phyloP scores from a whole-genome alignment of 2,888 invertebrate species.

The Watsonalla cultraria region DNA sequence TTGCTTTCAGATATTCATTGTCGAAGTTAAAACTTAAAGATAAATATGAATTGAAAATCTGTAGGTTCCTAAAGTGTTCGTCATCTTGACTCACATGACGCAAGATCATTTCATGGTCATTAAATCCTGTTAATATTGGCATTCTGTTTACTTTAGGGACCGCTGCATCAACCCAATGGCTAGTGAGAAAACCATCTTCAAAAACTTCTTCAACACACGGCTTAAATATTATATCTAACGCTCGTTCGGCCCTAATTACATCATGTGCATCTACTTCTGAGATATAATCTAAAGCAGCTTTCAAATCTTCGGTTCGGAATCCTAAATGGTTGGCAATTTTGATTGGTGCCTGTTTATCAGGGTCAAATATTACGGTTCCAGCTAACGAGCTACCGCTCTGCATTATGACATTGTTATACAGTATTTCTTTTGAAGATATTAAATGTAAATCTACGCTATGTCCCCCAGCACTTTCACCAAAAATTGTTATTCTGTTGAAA shows the following conservation, averaged over 20 bases:
- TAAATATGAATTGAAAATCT: constrained; percentile 21
- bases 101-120: constrained; percentile 31
- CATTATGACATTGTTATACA: constrained; percentile 26
- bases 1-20: constrained; percentile 17
- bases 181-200: constrained; percentile 35
- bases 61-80: constrained; percentile 22
- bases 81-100: constrained; percentile 13
- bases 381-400: constrained; percentile 18
- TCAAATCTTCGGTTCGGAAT: constrained; percentile 19
- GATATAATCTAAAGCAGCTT: constrained; percentile 35
- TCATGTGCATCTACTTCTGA: constrained; percentile 19
- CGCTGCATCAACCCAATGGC: constrained; percentile 31
- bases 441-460: constrained; percentile 42
- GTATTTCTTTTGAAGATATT: constrained; percentile 24
- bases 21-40: constrained; percentile 21
- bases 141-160: constrained; percentile 33
- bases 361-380: constrained; percentile 19
- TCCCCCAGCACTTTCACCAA: constrained; percentile 48
- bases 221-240: constrained; percentile 25
- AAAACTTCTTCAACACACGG: constrained; percentile 47
- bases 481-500: constrained; percentile 35
- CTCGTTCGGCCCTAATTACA: constrained; percentile 27
- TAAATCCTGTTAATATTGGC: constrained; percentile 45
- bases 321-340: constrained; percentile 36
- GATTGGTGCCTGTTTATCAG: constrained; percentile 29